Conservation (phyloP, 2,113 vertebrate species). For the Neodontobutis hainanensis region DNA sequence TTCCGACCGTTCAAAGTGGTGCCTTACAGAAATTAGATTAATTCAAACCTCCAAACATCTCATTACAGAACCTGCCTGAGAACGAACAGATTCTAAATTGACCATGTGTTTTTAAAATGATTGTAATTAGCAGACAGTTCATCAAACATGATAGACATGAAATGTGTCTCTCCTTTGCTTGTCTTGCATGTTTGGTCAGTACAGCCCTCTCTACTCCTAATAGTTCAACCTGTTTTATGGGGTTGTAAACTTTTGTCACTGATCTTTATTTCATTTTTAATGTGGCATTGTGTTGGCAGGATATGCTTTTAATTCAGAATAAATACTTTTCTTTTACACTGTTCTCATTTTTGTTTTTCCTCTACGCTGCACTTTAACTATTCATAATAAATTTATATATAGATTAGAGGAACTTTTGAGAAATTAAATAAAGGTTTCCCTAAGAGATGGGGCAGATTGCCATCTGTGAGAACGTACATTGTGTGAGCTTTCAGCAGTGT, state of each 20-base stretch:
- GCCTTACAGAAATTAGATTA: slow-evolving; percentile 53
- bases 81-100: background rate
- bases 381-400: no score
- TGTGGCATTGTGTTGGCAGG: slow-evolving; percentile 48
- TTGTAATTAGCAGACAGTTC: slow-evolving; percentile 5
- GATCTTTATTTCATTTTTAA: slow-evolving; percentile 50
- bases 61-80: slow-evolving; percentile 16
- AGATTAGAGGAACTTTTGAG: no score
- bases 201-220: slow-evolving; percentile 24
- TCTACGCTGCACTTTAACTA: background rate
- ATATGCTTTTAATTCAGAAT: slow-evolving; percentile 62
- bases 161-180: slow-evolving; percentile 20
- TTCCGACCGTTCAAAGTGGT: slow-evolving; percentile 45
- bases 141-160: background rate
- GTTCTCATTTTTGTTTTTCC: slow-evolving; percentile 1
- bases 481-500: no score
- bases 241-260: slow-evolving; percentile 36
- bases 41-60: background rate
- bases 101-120: background rate
- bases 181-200: slow-evolving; percentile 48
- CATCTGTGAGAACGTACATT: no score
- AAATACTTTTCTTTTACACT: slow-evolving; percentile 69
- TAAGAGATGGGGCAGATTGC: no score
- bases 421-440: no score
- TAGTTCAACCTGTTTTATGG: slow-evolving; percentile 45